Conservation (phyloP, 23 tunicate genomes). For the Halocynthia aurantium region DNA sequence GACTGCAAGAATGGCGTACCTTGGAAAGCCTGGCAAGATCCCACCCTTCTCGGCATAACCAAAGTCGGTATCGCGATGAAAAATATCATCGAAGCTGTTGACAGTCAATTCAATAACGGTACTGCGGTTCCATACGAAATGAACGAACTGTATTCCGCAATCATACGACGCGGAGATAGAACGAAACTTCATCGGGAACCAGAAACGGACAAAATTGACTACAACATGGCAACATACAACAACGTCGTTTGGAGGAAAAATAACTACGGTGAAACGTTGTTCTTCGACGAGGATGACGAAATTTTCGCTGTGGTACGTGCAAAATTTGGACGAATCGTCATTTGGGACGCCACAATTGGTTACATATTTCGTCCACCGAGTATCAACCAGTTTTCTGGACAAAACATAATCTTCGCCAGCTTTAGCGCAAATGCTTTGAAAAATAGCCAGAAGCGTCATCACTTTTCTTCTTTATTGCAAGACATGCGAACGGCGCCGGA, state of each 20-base stretch:
- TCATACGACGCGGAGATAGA: constrained; percentile 72
- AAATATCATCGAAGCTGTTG: constrained; percentile 25
- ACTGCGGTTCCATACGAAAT: constrained; percentile 24
- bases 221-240: constrained; percentile 41
- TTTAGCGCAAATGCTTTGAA: constrained; percentile 29
- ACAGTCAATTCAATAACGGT: constrained; percentile 9
- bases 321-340: constrained; percentile 44
- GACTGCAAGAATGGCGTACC: constrained; percentile 84
- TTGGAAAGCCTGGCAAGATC: constrained; percentile 92
- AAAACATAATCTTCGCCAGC: constrained; percentile 40
- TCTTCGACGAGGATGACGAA: constrained; percentile 68
- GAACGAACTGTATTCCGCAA: constrained; percentile 62
- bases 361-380: constrained; percentile 70
- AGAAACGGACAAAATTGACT: constrained; percentile 10
- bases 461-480: constrained; percentile 35
- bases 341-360: constrained; percentile 53
- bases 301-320: constrained; percentile 56
- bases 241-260: constrained; percentile 77
- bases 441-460: constrained; percentile 26
- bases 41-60: constrained; percentile 45
- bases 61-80: constrained; percentile 38
- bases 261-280: constrained; percentile 71
- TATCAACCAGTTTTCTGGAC: constrained; percentile 46
- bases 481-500: constrained; percentile 9
- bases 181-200: constrained; percentile 42